Evolutionary conservation across 2,888 invertebrate genomes (phyloP), one percentile per base, ranked within the genome.

Genomic region (Diogma glabrata): DNA sequence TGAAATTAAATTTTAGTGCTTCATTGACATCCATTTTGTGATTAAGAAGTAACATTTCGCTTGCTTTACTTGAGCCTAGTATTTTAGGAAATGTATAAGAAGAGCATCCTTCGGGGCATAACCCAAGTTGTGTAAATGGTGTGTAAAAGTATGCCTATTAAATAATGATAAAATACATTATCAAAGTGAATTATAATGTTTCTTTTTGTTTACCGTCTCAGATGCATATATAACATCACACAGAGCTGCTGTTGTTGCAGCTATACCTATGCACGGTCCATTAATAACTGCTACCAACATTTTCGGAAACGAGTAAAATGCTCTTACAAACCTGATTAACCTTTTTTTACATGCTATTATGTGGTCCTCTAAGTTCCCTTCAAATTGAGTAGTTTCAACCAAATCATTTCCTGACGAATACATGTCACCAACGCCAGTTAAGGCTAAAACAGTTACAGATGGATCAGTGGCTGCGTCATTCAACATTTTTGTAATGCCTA

Each of bases 251-350:
- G 85, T 81, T 0, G 96, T 96, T 3, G 84, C 84, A 38, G 84
- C 84, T 58, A 97, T 83, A 22, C 97, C 97, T 58, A 96, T 81
- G 12, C 93, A 91, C 38, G 94, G 94, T 2, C 97, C 97, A 75
- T 97, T 95, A 0, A 96, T 83, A 52, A 94, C 72, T 12, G 85
- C 87, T 55, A 96, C 75, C 40, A 97, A 65, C 28, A 93, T 71
- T 70, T 97, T 99, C 0, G 90, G 87, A 66, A 89, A 93, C 57
- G 82, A 79, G 56, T 94, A 88, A 58, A 92, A 82, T 0, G 87
- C 75, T 53, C 76, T 72, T 3, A 93, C 75, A 70, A 86, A 85
- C 6, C 77, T 71, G 59, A 79, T 81, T 52, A 74, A 58, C 17
- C 56, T 57, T 0, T n/a, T 47, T 22, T 62, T 63, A 2, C 57